Evolutionary conservation across 1,140 invertebrate genomes (phyloP), one percentile per base, ranked within the genome.

Genomic region (Calliphora vicina): DNA sequence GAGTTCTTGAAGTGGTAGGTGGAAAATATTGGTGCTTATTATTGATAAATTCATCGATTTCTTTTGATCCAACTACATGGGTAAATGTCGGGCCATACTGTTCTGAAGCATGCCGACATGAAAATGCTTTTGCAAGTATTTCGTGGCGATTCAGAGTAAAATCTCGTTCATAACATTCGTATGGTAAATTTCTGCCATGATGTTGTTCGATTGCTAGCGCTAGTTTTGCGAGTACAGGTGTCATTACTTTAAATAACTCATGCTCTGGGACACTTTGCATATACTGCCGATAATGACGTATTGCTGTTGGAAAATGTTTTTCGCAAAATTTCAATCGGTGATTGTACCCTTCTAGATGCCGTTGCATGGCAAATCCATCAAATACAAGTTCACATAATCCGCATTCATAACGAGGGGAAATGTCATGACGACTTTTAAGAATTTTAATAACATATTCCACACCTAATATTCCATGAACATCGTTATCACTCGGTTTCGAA

Each of bases 371-470:
- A 13, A 83, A 27, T 13, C 87, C 86, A 81, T 85, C 81, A 2
- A 84, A 25, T 0, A 78, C 83, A 1, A 90, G 85, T n/a, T 87
- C 85, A 82, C 88, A 90, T 15, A 90, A 61, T 9, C 84, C 84
- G 29, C 88, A 90, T 42, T 85, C 82, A 27, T 84, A 90, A 61
- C 83, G 84, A 8, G 85, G 50, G 26, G 29, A 25, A 5, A 9
- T 26, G 45, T 86, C 86, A 17, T 57, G 80, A 1, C 84, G 9
- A 25, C 73, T 61, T 76, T 26, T 84, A 3, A 89, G 67, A 76
- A 90, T 87, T 84, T 90, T 90, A 20, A 90, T 83, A 61, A 90
- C 87, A 80, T 90, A 90, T 78, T 90, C 88, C 8, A 90, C 87
- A 15, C 88, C 88, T 1, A 90, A 67, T 1, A 89, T 82, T 27